Evolutionary conservation across 1,140 invertebrate genomes (phyloP), one percentile per base, ranked within the genome.

Genomic region (Lethocerus indicus): DNA sequence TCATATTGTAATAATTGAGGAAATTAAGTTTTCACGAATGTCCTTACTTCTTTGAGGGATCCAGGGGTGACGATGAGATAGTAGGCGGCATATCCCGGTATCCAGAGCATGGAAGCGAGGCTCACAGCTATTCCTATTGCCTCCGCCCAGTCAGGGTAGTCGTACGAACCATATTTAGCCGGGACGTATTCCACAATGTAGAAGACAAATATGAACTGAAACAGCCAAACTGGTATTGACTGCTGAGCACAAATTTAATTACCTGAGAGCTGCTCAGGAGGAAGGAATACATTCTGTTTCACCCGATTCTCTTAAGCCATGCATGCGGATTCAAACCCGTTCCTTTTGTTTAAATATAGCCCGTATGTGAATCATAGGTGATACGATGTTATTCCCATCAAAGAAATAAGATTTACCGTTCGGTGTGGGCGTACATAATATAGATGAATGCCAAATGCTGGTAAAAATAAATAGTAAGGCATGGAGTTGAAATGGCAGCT

Each of bases 31-130:
- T 32, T 32, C 7, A 9, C 7, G n/a, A 9, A 32, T 40, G 40
- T 54, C 51, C 49, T 61, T 58, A 76, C 74, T 65, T 76, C 63
- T 50, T 64, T 63, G 3, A 75, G 54, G 16, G 68, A 65, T 55
- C 71, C 72, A 39, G 69, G 63, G 48, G 63, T 60, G 1, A 59
- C 59, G 3, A 66, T 51, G 3, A 73, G 43, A 49, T 73, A 75
- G 54, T 76, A 78, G 25, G 80, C 58, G 12, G 70, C 73, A 55
- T 81, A 81, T 2, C 62, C 61, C 4, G 83, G 83, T 57, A 87
- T 77, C 68, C 78, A 76, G 6, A 81, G 63, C 70, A 87, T 83
- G 1, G 83, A 87, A 0, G 78, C 74, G n/a, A 83, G 60, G 44
- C 79, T 81, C 50, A 87, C 67, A 29, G 70, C 61, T 56, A 78